A percentile compares a stretch with the other conserved stretches of the same genome.
These are phyloP conservation scores for Xanthia togata DNA, from an alignment of 2,888 invertebrate genomes.

Conservation along the genomic window DNA sequence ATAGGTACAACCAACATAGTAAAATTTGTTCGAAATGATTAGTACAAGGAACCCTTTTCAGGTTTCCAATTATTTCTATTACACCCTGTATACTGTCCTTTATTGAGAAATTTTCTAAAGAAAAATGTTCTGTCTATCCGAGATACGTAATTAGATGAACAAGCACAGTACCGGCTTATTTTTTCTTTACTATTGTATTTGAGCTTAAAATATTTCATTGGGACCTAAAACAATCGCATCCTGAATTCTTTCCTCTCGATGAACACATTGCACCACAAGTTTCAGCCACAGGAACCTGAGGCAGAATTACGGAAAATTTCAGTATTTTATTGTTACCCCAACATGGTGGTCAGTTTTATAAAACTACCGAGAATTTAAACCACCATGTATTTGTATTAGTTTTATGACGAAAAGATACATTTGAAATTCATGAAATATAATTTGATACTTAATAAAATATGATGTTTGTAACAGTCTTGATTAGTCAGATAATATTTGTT, in stretches of 20 bases:
- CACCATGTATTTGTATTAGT: conserved; percentile 69
- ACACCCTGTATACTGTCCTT: conserved; percentile 27
- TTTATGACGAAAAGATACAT: conserved; percentile 62
- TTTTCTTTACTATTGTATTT: conserved; percentile 21
- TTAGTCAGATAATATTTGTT: neutral
- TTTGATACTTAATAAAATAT: conserved; percentile 18
- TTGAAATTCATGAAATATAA: conserved; percentile 1
- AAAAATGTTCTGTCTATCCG: neutral
- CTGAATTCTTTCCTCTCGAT: conserved; percentile 35
- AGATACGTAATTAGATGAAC: conserved; percentile 29
- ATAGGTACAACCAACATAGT: too few species aligned
- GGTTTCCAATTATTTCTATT: conserved; percentile 1
- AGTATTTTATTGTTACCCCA: conserved; percentile 37
- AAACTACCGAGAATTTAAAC: conserved; percentile 73
- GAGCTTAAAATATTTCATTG: conserved; percentile 29
- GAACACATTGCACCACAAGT: conserved; percentile 27
- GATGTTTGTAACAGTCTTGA: conserved; percentile 31
- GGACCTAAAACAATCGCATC: conserved; percentile 51
- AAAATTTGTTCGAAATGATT: neutral
- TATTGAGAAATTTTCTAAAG: neutral
- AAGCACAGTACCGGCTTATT: conserved; percentile 19
- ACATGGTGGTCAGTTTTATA: conserved; percentile 73
- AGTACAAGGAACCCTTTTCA: neutral
- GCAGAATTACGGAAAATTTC: conserved; percentile 57
- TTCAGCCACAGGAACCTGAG: conserved; percentile 69